Conservation (phyloP, 2,888 invertebrate genomes). For the Steinernema carpocapsae region DNA sequence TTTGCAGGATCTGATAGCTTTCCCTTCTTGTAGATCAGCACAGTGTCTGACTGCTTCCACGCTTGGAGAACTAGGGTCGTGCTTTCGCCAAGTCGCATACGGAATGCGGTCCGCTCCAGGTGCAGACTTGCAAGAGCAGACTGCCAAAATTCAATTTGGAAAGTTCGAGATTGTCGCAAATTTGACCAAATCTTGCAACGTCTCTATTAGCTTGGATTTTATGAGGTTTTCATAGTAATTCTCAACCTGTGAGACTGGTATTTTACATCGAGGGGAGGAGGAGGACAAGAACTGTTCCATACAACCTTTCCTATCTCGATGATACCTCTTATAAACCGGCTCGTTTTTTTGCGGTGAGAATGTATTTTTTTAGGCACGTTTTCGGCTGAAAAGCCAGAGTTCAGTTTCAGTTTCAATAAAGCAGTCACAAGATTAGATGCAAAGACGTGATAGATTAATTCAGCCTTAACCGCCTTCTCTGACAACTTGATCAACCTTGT, state of each 20-base stretch:
- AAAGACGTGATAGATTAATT: neutral
- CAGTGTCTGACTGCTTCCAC: neutral
- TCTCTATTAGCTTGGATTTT: too few relatives aligned
- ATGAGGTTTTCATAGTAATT: neutral
- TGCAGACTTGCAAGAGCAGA: too few relatives aligned
- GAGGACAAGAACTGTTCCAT: neutral
- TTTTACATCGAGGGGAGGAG: neutral
- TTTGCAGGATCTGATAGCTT: neutral
- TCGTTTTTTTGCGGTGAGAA: neutral
- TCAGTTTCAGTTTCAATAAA: too few relatives aligned
- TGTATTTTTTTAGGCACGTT: neutral
- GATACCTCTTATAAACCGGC: neutral
- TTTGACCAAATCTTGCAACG: too few relatives aligned
- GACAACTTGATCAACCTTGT: neutral
- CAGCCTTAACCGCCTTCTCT: neutral
- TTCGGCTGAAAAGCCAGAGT: too few relatives aligned
- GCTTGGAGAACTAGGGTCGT: neutral
- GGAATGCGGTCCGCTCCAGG: neutral
- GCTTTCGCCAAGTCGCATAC: neutral
- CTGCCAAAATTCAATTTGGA: too few relatives aligned
- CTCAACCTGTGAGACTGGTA: neutral
- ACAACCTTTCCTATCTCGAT: neutral
- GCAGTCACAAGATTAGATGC: neutral
- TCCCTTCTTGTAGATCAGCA: neutral
- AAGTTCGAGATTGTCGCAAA: too few relatives aligned